Conservation (phyloP, 2,888 invertebrate genomes). For the Prosopocoilus inquinatus region DNA sequence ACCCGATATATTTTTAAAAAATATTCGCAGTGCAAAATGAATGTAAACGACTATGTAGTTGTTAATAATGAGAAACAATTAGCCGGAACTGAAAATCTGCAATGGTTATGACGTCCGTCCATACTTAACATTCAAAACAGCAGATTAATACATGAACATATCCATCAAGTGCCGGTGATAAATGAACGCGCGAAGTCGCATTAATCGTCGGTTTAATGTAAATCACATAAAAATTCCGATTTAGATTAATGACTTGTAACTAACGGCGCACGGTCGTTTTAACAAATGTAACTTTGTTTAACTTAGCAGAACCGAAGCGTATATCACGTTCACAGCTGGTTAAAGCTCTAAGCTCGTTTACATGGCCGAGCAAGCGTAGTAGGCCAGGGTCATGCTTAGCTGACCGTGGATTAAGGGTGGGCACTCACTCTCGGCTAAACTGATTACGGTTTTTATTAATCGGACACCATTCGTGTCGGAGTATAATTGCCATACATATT, state of each 20-base stretch:
- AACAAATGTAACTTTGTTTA: conserved; percentile 24
- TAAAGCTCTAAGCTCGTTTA: conserved; percentile 30
- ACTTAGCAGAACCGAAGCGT: conserved; percentile 26
- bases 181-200: too few species aligned
- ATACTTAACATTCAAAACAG: too few species aligned
- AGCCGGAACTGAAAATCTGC: too few species aligned
- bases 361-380: conserved; percentile 29
- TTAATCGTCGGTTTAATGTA: too few species aligned
- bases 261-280: conserved; percentile 9
- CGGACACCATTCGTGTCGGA: conserved; percentile 8
- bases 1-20: too few species aligned
- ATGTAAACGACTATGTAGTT: too few species aligned
- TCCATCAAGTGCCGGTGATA: too few species aligned
- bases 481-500: too few species aligned
- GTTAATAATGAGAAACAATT: too few species aligned
- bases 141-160: too few species aligned
- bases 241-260: conserved; percentile 7
- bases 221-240: not conserved
- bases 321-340: conserved; percentile 28
- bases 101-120: too few species aligned
- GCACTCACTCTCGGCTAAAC: conserved; percentile 1
- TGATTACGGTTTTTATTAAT: conserved; percentile 16
- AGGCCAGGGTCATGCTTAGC: conserved; percentile 33
- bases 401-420: conserved; percentile 27
- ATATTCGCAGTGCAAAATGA: too few species aligned